A percentile compares a stretch with the other conserved stretches of the same genome.
Conservation (phyloP, 2,888 invertebrate species). For the Timandra comae region DNA sequence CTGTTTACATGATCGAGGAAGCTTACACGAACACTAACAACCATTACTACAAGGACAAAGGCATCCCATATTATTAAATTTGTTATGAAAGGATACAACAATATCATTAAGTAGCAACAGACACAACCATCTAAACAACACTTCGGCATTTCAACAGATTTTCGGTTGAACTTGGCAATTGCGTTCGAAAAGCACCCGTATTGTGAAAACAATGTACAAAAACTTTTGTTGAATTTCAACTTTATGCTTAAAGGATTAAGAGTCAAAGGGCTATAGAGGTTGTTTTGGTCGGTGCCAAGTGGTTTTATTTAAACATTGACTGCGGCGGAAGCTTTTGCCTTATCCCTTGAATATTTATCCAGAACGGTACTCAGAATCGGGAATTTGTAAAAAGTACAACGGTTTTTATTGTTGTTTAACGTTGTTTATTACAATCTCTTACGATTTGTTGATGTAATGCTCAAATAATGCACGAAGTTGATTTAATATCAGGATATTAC, state of each 20-base stretch:
- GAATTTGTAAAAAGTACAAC: constrained; percentile 12
- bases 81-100: too few relatives aligned
- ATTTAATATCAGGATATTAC: too few relatives aligned
- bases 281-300: constrained; percentile 6
- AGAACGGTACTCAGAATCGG: constrained; percentile 7
- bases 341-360: constrained; percentile 11
- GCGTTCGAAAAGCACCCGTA: constrained; percentile 4
- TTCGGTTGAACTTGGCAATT: constrained; percentile 2
- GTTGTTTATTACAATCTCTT: not conserved
- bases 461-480: too few relatives aligned
- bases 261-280: constrained; percentile 5
- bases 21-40: too few relatives aligned
- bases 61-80: too few relatives aligned
- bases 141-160: too few relatives aligned
- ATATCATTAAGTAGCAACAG: too few relatives aligned
- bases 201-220: constrained; percentile 3
- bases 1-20: too few relatives aligned
- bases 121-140: too few relatives aligned
- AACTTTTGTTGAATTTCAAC: constrained; percentile 12
- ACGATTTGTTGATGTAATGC: constrained; percentile 1
- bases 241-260: constrained; percentile 4
- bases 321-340: constrained; percentile 4
- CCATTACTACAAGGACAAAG: too few relatives aligned
- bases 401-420: constrained; percentile 6
- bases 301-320: constrained; percentile 6